phyloP scores from a whole-genome alignment of 2,888 invertebrate species.

The Acanthococcus lagerstroemiae region DNA sequence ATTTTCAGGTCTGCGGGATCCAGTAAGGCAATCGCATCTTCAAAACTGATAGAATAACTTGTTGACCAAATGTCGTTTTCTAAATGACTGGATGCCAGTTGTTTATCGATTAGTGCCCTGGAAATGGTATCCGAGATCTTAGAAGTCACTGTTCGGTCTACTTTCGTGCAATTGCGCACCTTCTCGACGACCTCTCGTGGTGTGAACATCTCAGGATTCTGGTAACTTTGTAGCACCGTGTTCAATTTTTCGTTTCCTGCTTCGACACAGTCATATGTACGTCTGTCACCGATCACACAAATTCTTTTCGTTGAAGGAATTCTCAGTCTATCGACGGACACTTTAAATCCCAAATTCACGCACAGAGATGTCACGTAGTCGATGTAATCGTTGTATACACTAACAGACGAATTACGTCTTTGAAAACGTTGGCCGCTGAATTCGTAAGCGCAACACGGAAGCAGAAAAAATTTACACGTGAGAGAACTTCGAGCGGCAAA shows the following conservation, averaged over 20 bases:
- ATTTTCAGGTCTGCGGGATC: constrained; percentile 50
- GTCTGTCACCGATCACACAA: constrained; percentile 56
- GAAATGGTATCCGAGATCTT: constrained; percentile 56
- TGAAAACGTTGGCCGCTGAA: constrained; percentile 78
- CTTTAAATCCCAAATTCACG: constrained; percentile 61
- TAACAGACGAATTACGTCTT: constrained; percentile 55
- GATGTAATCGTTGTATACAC: constrained; percentile 68
- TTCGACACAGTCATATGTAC: constrained; percentile 42
- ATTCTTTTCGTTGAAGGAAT: constrained; percentile 95
- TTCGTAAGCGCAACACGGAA: constrained; percentile 92
- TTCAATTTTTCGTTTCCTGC: constrained; percentile 32
- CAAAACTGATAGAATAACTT: constrained; percentile 52
- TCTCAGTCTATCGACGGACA: constrained; percentile 68
- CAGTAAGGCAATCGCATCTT: constrained; percentile 52
- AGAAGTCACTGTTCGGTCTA: constrained; percentile 55
- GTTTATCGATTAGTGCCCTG: constrained; percentile 47
- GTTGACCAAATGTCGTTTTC: constrained; percentile 49
- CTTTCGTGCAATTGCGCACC: constrained; percentile 76
- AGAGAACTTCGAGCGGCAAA: constrained; percentile 70
- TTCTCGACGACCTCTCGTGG: constrained; percentile 56
- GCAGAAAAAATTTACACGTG: constrained; percentile 68
- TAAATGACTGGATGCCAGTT: constrained; percentile 32
- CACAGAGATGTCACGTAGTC: constrained; percentile 54
- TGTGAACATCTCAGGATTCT: constrained; percentile 50
- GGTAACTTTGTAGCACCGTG: constrained; percentile 33